Percentiles rank a stretch among this genome's conserved stretches.
Conservation (phyloP, 2,797 vertebrate species). For the Sebastiscus tertius region DNA sequence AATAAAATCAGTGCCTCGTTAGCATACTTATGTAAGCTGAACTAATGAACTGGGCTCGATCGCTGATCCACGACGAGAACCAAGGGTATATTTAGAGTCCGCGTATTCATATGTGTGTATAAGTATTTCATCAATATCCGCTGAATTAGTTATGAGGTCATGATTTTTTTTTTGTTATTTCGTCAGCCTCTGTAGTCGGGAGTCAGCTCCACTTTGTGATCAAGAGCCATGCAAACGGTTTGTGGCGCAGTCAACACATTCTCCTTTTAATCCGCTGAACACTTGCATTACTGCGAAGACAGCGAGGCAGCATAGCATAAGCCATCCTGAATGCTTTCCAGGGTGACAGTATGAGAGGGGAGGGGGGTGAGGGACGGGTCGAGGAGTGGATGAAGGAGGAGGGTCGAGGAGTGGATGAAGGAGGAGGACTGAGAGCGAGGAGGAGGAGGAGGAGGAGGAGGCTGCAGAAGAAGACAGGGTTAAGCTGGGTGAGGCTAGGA, state of each 20-base stretch:
- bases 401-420: conserved; percentile 16
- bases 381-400: conserved; percentile 24
- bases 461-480: conserved; percentile 34
- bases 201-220: conserved; percentile 58
- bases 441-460: conserved; percentile 30
- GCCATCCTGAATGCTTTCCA: conserved; percentile 54
- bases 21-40: conserved; percentile 83
- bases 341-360: conserved; percentile 27
- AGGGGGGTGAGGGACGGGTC: conserved; percentile 49
- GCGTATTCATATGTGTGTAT: conserved; percentile 11
- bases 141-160: conserved; percentile 39
- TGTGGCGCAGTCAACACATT: conserved; percentile 55
- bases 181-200: conserved; percentile 37
- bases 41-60: conserved; percentile 75
- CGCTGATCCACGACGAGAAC: conserved; percentile 38
- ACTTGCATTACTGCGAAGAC: conserved; percentile 56
- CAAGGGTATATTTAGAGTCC: conserved; percentile 1
- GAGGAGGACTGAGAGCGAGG: conserved; percentile 16
- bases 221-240: conserved; percentile 67
- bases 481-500: conserved; percentile 54
- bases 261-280: conserved; percentile 61
- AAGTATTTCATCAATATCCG: conserved; percentile 33
- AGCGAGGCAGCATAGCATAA: conserved; percentile 48
- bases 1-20: conserved; percentile 77
- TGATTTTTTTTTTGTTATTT: conserved; percentile 18